Evolutionary conservation across 2,888 invertebrate genomes (phyloP).

Genomic region (Bruchidius siliquastri): DNA sequence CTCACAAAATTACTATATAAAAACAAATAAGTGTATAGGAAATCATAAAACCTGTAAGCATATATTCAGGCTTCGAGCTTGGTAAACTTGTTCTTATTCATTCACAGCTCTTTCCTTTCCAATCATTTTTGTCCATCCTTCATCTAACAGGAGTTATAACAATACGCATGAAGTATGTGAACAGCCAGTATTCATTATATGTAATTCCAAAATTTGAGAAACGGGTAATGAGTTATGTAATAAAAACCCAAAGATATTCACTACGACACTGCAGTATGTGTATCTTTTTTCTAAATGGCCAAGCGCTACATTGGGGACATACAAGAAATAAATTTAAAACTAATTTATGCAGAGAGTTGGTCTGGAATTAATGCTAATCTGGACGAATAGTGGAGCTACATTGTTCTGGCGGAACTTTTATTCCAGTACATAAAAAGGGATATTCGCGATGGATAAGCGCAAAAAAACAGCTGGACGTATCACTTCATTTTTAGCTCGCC

Average conservation of each 20-base stretch:
- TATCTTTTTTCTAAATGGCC: not conserved
- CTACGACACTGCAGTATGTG: not conserved
- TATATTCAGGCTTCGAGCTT: too few species aligned
- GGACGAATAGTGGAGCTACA: not conserved
- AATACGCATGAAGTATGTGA: too few species aligned
- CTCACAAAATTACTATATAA: too few species aligned
- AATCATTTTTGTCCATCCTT: too few species aligned
- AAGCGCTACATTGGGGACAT: not conserved
- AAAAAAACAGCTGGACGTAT: not conserved
- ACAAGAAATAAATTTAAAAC: constrained; percentile 20
- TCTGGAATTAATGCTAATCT: not conserved
- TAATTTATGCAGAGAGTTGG: constrained; percentile 22
- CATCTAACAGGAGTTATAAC: too few species aligned
- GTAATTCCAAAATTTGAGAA: too few species aligned
- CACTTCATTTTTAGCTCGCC: not conserved
- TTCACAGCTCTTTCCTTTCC: too few species aligned
- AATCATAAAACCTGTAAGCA: too few species aligned
- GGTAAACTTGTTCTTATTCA: too few species aligned
- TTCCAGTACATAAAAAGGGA: not conserved
- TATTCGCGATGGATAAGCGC: not conserved
- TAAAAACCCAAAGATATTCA: not conserved
- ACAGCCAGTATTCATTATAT: too few species aligned
- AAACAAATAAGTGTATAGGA: too few species aligned
- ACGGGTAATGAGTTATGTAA: too few species aligned
- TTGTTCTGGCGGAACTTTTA: not conserved